Percentiles rank a stretch among this genome's conserved stretches.
phyloP scores from a whole-genome alignment of 2,888 invertebrate genomes.

The Pristionchus fissidentatus region DNA sequence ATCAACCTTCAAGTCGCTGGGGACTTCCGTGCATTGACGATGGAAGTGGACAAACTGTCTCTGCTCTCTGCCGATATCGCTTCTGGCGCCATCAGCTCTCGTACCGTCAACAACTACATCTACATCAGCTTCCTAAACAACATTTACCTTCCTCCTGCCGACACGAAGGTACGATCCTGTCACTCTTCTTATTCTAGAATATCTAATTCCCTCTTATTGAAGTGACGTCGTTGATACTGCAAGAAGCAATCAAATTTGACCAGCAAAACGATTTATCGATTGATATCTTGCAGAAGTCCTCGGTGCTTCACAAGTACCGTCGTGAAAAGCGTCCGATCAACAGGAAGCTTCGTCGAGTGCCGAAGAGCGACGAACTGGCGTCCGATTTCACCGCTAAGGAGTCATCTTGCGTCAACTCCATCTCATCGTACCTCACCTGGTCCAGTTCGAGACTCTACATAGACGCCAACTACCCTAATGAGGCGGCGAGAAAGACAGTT shows the following conservation, averaged over 20 bases:
- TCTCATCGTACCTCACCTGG: slow-evolving; percentile 49
- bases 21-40: neutral
- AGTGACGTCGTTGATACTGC: too few species aligned
- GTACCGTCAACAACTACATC: slow-evolving; percentile 39
- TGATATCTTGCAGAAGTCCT: too few species aligned
- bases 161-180: neutral
- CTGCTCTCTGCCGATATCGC: neutral
- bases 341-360: neutral
- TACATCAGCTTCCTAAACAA: neutral
- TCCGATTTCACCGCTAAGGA: neutral
- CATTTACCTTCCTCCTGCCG: neutral
- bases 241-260: too few species aligned
- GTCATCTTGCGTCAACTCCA: neutral
- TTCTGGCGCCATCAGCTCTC: neutral
- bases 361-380: neutral
- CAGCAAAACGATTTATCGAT: too few species aligned
- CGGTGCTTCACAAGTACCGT: neutral
- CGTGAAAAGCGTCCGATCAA: neutral
- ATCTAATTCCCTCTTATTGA: too few species aligned
- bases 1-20: neutral
- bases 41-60: neutral
- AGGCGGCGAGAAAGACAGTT: slow-evolving; percentile 51
- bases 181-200: too few species aligned
- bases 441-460: slow-evolving; percentile 70
- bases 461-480: slow-evolving; percentile 63